Evolutionary conservation across 1,140 invertebrate genomes (phyloP).

Genomic region (Drosophila ficusphila): DNA sequence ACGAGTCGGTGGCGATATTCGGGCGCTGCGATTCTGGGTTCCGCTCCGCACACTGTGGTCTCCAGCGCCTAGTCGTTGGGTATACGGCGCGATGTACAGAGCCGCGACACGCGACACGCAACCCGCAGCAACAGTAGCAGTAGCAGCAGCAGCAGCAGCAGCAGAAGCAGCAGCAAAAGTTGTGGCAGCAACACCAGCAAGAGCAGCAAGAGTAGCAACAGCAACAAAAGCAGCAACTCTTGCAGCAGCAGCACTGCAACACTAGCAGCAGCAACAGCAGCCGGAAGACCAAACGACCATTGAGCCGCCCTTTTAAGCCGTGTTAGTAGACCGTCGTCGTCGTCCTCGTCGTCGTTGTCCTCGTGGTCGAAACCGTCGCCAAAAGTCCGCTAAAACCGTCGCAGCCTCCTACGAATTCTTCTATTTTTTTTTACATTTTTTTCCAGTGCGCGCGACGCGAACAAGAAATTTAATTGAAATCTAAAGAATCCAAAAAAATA

Average conservation of each 20-base stretch:
- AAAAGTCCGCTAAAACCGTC: constrained; percentile 8
- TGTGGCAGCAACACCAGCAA: constrained; percentile 19
- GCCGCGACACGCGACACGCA: constrained; percentile 73
- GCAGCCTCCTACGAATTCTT: constrained; percentile 9
- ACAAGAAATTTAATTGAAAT: constrained; percentile 14
- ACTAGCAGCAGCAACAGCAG: constrained; percentile 16
- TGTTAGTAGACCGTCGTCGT: constrained; percentile 22
- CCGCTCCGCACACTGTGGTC: constrained; percentile 46
- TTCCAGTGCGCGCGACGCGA: constrained; percentile 33
- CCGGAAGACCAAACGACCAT: constrained; percentile 38
- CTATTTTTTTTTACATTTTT: constrained; percentile 36
- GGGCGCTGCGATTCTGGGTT: constrained; percentile 53
- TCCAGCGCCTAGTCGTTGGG: constrained; percentile 83
- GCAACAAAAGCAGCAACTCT: constrained; percentile 21
- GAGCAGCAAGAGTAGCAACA: constrained; percentile 27
- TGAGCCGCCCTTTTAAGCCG: constrained; percentile 32
- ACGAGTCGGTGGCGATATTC: constrained; percentile 25
- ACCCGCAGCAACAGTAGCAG: constrained; percentile 30
- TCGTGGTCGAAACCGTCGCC: constrained; percentile 15
- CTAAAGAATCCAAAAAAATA: constrained; percentile 17
- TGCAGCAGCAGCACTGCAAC: constrained; percentile 6
- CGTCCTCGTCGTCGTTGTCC: too few species aligned
- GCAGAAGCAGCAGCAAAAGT: constrained; percentile 33
- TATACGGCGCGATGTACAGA: constrained; percentile 84
- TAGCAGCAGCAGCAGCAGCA: constrained; percentile 23